Percentiles rank a stretch among this genome's conserved stretches.
Conservation (phyloP, 2,797 vertebrate genomes). For the Enteromius radiatus region DNA sequence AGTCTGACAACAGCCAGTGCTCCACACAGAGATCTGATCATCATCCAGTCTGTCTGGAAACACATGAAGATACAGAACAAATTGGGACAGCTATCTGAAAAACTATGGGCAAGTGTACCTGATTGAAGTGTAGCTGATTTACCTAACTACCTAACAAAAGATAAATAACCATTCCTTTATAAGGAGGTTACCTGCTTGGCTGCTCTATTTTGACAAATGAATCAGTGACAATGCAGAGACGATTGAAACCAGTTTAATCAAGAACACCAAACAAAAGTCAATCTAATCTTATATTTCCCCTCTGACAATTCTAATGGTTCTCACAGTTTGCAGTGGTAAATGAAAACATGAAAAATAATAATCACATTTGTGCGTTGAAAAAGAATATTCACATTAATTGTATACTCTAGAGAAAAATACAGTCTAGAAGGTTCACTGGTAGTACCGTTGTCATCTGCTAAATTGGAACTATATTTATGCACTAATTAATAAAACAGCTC, state of each 20-base stretch:
- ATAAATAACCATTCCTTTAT: neutral
- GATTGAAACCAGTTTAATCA: slow-evolving; percentile 37
- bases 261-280: slow-evolving; percentile 10
- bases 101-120: too few species aligned
- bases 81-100: too few species aligned
- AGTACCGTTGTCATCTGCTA: slow-evolving; percentile 15
- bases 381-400: slow-evolving; percentile 19
- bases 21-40: too few species aligned
- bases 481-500: neutral
- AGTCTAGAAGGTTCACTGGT: slow-evolving; percentile 17
- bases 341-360: slow-evolving; percentile 6
- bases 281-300: neutral
- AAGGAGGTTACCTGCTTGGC: neutral
- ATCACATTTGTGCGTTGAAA: slow-evolving; percentile 20
- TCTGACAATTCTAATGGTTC: neutral
- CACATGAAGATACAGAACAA: too few species aligned
- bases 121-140: too few species aligned
- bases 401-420: neutral
- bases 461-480: neutral
- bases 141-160: too few species aligned
- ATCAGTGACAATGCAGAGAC: slow-evolving; percentile 2
- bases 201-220: neutral
- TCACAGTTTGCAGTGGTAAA: neutral
- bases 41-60: too few species aligned
- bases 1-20: too few species aligned